Evolutionary conservation across 2,888 invertebrate genomes (phyloP), one percentile per base, ranked within the genome.

Genomic region (Athetis lepigone): DNA sequence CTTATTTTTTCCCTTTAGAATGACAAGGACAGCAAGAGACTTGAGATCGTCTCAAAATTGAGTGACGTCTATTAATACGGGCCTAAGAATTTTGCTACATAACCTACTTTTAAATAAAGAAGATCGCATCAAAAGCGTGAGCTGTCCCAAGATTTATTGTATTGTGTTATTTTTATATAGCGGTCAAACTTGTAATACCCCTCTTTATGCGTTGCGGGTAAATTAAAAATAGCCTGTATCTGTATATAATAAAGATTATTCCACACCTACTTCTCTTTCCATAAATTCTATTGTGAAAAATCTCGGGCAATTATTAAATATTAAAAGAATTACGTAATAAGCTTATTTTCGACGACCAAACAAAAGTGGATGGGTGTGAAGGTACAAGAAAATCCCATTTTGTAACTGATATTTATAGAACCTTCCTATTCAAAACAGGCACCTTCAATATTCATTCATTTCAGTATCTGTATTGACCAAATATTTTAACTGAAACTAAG

Each of bases 401-500:
- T 39, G 8, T 21, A 33, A 39, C 39, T 18, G 27, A 2, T 46
- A 45, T 46, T 40, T 58, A 49, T 29, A 39, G 0, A 40, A 65
- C 39, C 29, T 55, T 55, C 55, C 36, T 18, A 72, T 72, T 65
- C 27, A 52, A 52, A 57, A 46, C n/a, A 16, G 25, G 11, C 29
- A 69, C 47, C 64, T 59, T 49, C 51, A 61, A 73, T 60, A 50
- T 59, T 69, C 47, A 23, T 57, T 73, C 43, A 73, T 65, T 54
- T 68, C 65, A 52, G 51, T 63, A 58, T 70, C 62, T 63, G 46
- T 70, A 59, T 73, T 70, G 67, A 68, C 63, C 69, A 70, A 70
- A 70, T 57, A 72, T 63, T 64, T 65, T 49, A 52, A 61, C 55
- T 4, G 11, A 73, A 79, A 74, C 68, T 71, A 55, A 74, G 64